Evolutionary conservation across 1,140 invertebrate genomes (phyloP), one percentile per base, ranked within the genome.

Genomic region (Zaprionus kolodkinae): DNA sequence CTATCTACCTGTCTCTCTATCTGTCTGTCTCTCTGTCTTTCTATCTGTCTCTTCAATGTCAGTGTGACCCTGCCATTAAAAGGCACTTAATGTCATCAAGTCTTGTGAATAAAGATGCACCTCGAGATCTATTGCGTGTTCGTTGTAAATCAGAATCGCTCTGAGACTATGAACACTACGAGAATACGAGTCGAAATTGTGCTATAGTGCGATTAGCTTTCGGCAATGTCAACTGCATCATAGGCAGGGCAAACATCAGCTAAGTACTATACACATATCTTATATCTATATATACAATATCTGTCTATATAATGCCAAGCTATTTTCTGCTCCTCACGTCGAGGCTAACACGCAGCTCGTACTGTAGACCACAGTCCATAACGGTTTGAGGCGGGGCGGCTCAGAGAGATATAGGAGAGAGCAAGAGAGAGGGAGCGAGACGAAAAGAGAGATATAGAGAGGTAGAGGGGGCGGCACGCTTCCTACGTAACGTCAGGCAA

Each of bases 111-210:
- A 40, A 61, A 72, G 79, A 72, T 87, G 83, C 79, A 88, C 66
- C 88, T 48, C 59, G 65, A 30, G 72, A 74, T 69, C 71, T 79
- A 45, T 88, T 83, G 83, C 83, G 83, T 87, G 84, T 71, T 77
- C 11, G 36, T 6, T 61, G 48, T 55, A 69, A 74, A 65, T 74
- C 79, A 70, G 63, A 84, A 77, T 50, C 17, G 77, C 36, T 30
- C 59, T 17, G n/a, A 63, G 15, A 36, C 25, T 21, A 21, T 65
- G 12, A 3, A 45, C 9, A 50, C 45, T 50, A 3, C n/a, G 15
- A 50, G 15, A 50, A 15, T 50, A 17, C 15, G n/a, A 15, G 13
- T 50, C 15, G 45, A 50, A 15, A 50, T 21, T 50, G 27, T 27
- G 25, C 11, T 65, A 25, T 30, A 10, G 17, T 17, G 15, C 62